Conservation (phyloP, 1,140 invertebrate species). For the Eufriesea mexicana region DNA sequence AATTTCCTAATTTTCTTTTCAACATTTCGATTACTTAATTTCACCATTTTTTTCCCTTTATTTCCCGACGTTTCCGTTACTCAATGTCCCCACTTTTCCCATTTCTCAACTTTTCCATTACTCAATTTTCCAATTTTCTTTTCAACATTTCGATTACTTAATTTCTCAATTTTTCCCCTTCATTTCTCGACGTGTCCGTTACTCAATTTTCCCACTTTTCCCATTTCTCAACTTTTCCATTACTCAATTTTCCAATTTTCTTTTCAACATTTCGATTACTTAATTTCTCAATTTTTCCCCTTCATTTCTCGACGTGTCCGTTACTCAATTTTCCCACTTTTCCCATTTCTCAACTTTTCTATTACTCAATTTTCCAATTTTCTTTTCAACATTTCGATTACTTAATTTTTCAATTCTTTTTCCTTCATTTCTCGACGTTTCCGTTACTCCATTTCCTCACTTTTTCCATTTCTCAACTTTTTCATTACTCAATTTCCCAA, state of each 20-base stretch:
- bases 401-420: neutral
- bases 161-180: neutral
- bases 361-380: neutral
- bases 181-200: neutral
- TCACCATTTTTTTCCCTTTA: neutral
- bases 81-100: neutral
- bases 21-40: slow-evolving; percentile 6
- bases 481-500: neutral
- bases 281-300: too few relatives aligned
- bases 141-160: too few relatives aligned
- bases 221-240: neutral
- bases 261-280: neutral
- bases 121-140: neutral
- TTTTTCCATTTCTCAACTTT: neutral
- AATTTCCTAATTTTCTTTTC: neutral
- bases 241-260: neutral
- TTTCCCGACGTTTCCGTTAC: slow-evolving; percentile 6
- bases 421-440: neutral
- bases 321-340: neutral
- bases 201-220: neutral
- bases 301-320: neutral
- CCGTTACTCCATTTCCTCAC: slow-evolving; percentile 13
- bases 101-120: neutral
- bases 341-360: neutral
- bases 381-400: neutral